phyloP scores from a whole-genome alignment of 2,797 vertebrate species.

The Poeciliopsis presidionis region DNA sequence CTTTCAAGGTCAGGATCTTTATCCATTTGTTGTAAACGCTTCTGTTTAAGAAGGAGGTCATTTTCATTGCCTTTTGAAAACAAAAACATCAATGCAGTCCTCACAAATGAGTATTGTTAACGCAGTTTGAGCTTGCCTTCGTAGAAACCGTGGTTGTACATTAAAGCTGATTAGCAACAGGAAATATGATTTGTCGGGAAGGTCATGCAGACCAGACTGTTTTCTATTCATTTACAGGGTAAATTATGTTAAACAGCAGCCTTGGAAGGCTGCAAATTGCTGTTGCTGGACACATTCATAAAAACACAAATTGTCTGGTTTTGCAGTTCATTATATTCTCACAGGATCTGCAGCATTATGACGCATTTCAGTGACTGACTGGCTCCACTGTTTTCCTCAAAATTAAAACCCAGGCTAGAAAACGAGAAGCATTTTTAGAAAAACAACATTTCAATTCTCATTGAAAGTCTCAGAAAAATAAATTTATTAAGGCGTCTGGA shows the following conservation, averaged over 20 bases:
- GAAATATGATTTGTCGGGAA: slow-evolving; percentile 6
- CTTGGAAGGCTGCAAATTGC: not conserved
- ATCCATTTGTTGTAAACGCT: not conserved
- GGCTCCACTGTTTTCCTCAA: not conserved
- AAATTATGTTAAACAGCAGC: slow-evolving; percentile 1
- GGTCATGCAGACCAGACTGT: not conserved
- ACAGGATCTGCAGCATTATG: not conserved
- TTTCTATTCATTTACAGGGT: slow-evolving; percentile 4
- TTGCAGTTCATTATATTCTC: not conserved
- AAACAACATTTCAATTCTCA: not conserved
- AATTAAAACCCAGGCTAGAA: not conserved
- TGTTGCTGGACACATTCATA: slow-evolving; percentile 4
- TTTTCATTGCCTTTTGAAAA: slow-evolving; percentile 6
- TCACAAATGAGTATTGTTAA: slow-evolving; percentile 20
- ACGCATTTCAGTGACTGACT: not conserved
- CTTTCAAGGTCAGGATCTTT: not conserved
- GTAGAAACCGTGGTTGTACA: not conserved
- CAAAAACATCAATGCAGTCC: slow-evolving; percentile 15
- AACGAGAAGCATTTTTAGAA: not conserved
- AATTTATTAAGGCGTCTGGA: not conserved
- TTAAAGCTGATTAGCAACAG: slow-evolving; percentile 5
- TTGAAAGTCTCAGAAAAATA: not conserved
- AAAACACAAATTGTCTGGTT: not conserved
- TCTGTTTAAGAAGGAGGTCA: not conserved
- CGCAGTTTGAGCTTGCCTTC: not conserved